Evolutionary conservation across 2,797 vertebrate species (phyloP), one percentile per base, ranked within the genome.

Genomic region (Bryconaethiops microstoma): DNA sequence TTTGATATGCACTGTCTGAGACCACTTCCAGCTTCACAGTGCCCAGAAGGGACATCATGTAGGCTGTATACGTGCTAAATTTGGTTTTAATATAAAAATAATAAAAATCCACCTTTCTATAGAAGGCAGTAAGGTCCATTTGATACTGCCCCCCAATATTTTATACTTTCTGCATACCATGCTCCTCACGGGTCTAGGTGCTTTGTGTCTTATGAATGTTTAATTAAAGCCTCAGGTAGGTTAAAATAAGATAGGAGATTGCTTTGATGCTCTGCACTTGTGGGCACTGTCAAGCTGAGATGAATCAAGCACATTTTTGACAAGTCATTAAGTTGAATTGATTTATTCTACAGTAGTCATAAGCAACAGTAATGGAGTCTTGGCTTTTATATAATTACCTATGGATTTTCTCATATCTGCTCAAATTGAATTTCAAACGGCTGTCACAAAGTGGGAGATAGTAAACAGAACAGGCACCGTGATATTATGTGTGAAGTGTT

Each of bases 381-480:
- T 86, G 77, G 74, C 87, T 89, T 87, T 89, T 88, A 88, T 84
- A 86, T 90, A 90, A 93, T 92, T 89, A 87, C 88, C 86, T 90
- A 89, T 90, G 85, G 91, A 92, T 92, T 92, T 91, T 90, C 79
- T 77, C 80, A 85, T 90, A 81, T 89, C 82, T 84, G 52, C 83
- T 87, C 84, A 83, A 89, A 86, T 90, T 88, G 80, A 83, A 83
- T 87, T 87, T 89, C 81, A 64, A 79, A 84, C 83, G 74, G 76
- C 80, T 80, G 62, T 82, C 77, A 68, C 79, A 80, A 84, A 63
- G 57, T 79, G 45, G 75, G 77, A 60, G 77, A 76, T 79, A 67
- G 82, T 79, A 83, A 78, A 80, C 76, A 85, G 79, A 68, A 70
- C 72, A 81, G 79, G 82, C 64, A 63, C 62, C 39, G 80, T 81